Evolutionary conservation across 2,888 invertebrate species (phyloP).

Genomic region (Cloeon dipterum): DNA sequence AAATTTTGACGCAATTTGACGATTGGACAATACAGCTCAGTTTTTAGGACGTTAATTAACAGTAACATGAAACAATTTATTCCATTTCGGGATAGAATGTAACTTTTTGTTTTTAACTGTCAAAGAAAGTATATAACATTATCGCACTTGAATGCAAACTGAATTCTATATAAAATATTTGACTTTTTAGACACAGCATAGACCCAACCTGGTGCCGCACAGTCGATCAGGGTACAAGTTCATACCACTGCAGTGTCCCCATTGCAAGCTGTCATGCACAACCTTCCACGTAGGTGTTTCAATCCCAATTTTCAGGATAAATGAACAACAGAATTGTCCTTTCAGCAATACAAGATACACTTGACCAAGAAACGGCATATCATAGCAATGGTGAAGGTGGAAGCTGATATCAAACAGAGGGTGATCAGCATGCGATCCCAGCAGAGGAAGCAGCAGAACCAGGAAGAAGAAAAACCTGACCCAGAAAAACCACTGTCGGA

Average conservation of each 20-base stretch:
- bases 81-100: no score
- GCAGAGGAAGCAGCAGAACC: slow-evolving; percentile 57
- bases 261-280: slow-evolving; percentile 47
- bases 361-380: slow-evolving; percentile 46
- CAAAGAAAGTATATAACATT: no score
- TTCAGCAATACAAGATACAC: slow-evolving; percentile 46
- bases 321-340: not conserved
- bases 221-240: slow-evolving; percentile 27
- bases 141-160: no score
- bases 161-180: no score
- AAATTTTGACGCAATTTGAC: no score
- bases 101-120: no score
- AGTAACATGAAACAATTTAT: no score
- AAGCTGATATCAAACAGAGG: slow-evolving; percentile 48
- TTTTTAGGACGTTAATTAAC: no score
- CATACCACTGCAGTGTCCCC: slow-evolving; percentile 52
- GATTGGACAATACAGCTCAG: no score
- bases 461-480: slow-evolving; percentile 48
- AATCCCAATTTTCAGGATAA: not conserved
- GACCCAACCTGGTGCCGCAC: no score
- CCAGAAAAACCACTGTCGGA: slow-evolving; percentile 28
- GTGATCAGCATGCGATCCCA: slow-evolving; percentile 53
- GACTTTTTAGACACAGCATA: no score
- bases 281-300: slow-evolving; percentile 44
- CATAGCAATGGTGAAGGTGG: slow-evolving; percentile 46